These are phyloP conservation scores for Lynx canadensis DNA, from an alignment of 2,113 vertebrate genomes.

Conservation along the genomic window DNA sequence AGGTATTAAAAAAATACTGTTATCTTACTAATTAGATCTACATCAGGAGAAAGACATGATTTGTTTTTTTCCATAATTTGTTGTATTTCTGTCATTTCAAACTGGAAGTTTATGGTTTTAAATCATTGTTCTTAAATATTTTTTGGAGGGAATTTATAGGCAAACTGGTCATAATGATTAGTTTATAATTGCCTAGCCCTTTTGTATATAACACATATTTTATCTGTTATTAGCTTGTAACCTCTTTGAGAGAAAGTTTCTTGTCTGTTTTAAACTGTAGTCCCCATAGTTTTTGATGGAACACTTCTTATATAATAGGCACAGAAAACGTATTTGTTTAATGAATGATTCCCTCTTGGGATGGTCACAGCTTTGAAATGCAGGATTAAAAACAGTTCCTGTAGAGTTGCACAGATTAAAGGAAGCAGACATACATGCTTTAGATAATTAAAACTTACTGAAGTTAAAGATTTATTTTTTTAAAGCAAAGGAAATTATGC, in stretches of 20 bases:
- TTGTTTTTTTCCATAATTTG: background rate
- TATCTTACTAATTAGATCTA: slow-evolving; percentile 12
- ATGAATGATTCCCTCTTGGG: slow-evolving; percentile 4
- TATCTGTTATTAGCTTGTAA: background rate
- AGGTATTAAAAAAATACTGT: slow-evolving; percentile 6
- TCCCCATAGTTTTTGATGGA: background rate
- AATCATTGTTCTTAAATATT: slow-evolving; percentile 17
- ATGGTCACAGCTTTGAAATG: slow-evolving; percentile 39
- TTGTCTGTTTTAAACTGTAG: background rate
- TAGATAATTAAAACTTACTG: background rate
- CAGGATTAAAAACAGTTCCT: background rate
- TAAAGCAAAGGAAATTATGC: background rate
- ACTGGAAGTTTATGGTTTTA: slow-evolving; percentile 14
- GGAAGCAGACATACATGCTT: background rate
- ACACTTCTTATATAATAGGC: background rate
- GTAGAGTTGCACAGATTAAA: background rate
- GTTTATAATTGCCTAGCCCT: background rate
- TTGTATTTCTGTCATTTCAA: slow-evolving; percentile 17
- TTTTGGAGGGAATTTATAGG: slow-evolving; percentile 15
- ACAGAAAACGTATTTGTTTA: background rate
- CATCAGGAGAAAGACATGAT: background rate
- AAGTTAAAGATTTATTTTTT: slow-evolving; percentile 15
- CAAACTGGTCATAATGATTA: background rate
- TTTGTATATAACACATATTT: background rate
- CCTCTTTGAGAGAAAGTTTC: background rate